Base-by-base conservation (phyloP, 2,888 invertebrate species). In the Hemicrepidius hirtus region DNA sequence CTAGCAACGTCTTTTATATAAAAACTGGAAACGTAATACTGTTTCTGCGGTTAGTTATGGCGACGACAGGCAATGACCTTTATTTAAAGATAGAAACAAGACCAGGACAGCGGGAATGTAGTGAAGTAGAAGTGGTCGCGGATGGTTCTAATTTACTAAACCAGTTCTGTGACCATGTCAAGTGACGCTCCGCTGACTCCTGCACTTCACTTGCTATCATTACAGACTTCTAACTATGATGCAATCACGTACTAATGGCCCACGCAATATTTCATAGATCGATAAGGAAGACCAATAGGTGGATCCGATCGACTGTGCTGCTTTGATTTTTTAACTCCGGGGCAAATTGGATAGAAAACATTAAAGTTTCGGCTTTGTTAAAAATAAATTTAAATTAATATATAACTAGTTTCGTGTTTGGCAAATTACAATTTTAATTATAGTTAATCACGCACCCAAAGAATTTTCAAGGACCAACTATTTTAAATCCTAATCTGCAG, bases 121-220 rank as follows among this genome's bases (percentile, higher is more conserved):
- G 81, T 80, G 80, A 81, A 81, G 80, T 81, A 80, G 80, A 76
- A 76, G 76, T 83, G 81, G 82, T 80, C 82, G 81, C 81, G 81
- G 83, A 84, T 84, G 84, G 84, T 79, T 84, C 85, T 84, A 84
- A 85, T 85, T 85, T 84, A 85, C 83, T 85, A 85, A 85, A 85
- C 85, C 84, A 85, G 85, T 85, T 85, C 84, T 72, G 81, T 84
- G 84, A 85, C 84, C 85, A 85, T 85, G 85, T 85, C 84, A 85
- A 83, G 84, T 80, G 83, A 83, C 82, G 84, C 84, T 83, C 79
- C 79, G 82, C 82, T 83, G 83, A 81, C 80, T 83, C 80, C 78
- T 79, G 66, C 65, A 66, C 72, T 73, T 70, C 66, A 55, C 69
- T 74, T 53, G 49, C 66, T 55, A 69, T 64, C 62, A 66, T 75